A percentile compares a stretch with the other conserved stretches of the same genome.
Evolutionary conservation across 2,888 invertebrate species (phyloP).

Genomic region (Eristalinus aeneus): DNA sequence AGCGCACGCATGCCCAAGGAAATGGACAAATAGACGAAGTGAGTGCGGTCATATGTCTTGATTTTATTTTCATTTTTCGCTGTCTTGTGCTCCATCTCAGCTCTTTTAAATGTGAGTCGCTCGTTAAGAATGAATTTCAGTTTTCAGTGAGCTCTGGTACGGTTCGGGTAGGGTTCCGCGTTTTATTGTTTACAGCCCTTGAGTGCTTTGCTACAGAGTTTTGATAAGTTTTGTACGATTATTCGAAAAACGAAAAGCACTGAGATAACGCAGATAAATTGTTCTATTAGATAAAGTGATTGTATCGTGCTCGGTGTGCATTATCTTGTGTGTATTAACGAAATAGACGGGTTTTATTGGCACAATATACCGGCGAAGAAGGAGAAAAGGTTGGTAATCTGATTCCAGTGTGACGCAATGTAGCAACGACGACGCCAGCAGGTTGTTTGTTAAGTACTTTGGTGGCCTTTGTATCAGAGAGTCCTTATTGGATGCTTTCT

Average conservation of each 20-base stretch:
- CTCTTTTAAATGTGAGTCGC: slow-evolving; percentile 45
- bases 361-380: neutral
- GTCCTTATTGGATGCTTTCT: neutral
- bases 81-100: neutral
- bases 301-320: slow-evolving; percentile 4
- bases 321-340: slow-evolving; percentile 22
- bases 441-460: neutral
- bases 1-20: slow-evolving; percentile 12
- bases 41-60: neutral
- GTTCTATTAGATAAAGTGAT: slow-evolving; percentile 18
- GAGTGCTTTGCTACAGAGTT: neutral
- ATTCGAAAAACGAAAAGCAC: slow-evolving; percentile 4
- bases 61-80: slow-evolving; percentile 8
- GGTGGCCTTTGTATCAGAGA: neutral
- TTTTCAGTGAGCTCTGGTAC: slow-evolving; percentile 62
- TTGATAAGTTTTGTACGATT: slow-evolving; percentile 1
- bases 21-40: slow-evolving; percentile 44
- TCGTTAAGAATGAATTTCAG: slow-evolving; percentile 46
- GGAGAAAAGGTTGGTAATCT: slow-evolving; percentile 23
- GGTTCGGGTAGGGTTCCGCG: slow-evolving; percentile 16
- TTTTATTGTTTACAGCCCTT: neutral
- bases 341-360: neutral
- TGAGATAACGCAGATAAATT: slow-evolving; percentile 9
- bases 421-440: neutral
- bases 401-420: slow-evolving; percentile 2